These are phyloP conservation scores for Pseudoatta argentina DNA, from an alignment of 1,140 invertebrate species.

Conservation along the genomic window DNA sequence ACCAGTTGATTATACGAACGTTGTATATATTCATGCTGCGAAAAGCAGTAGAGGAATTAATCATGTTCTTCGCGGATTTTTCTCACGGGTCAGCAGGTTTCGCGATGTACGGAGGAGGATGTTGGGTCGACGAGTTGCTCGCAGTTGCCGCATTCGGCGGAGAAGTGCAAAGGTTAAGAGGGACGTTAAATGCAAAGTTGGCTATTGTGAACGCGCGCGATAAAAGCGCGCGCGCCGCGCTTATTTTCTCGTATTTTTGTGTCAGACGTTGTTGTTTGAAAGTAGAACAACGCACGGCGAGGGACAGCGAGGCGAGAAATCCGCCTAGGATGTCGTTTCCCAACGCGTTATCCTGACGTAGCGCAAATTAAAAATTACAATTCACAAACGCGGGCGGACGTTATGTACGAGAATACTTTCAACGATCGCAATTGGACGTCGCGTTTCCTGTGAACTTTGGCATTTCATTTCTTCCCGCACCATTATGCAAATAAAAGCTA, in stretches of 20 bases:
- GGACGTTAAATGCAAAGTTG: conserved; percentile 60
- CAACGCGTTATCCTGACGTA: conserved; percentile 19
- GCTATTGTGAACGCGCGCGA: conserved; percentile 50
- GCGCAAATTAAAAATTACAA: conserved; percentile 58
- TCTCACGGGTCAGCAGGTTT: background rate
- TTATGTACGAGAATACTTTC: background rate
- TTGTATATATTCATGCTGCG: background rate
- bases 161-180: conserved; percentile 41
- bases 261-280: conserved; percentile 58
- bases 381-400: background rate
- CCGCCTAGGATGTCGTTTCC: conserved; percentile 32
- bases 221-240: conserved; percentile 49
- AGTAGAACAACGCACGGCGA: conserved; percentile 50
- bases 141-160: conserved; percentile 19
- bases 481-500: conserved; percentile 14
- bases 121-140: conserved; percentile 6
- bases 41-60: conserved; percentile 23
- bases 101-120: conserved; percentile 14
- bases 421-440: background rate
- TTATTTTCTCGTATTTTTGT: conserved; percentile 65
- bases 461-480: background rate
- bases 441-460: background rate
- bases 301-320: conserved; percentile 28
- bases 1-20: background rate
- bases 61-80: conserved; percentile 31